Conservation (phyloP, 1,140 invertebrate species). For the Macrocentrus cingulum region DNA sequence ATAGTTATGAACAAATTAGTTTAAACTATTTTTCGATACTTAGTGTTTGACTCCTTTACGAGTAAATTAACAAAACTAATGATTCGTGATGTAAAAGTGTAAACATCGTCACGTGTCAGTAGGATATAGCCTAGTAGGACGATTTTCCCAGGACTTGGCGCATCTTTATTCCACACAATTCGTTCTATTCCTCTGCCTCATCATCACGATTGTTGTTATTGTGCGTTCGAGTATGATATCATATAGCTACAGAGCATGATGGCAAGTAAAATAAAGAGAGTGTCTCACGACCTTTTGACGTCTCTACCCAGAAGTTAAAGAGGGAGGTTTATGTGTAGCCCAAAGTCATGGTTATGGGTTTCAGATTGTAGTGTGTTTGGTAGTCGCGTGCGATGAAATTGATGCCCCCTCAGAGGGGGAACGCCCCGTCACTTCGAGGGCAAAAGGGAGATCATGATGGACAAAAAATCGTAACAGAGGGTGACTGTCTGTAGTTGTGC, state of each 20-base stretch:
- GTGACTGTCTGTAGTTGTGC: constrained; percentile 37
- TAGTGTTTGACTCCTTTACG: no score
- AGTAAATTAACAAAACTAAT: constrained; percentile 34
- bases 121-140: constrained; percentile 18
- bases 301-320: neutral
- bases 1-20: no score
- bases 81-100: constrained; percentile 37
- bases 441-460: neutral
- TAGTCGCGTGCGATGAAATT: constrained; percentile 29
- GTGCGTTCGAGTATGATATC: neutral
- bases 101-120: constrained; percentile 39
- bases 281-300: constrained; percentile 16
- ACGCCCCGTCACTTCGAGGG: constrained; percentile 42
- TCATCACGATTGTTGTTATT: constrained; percentile 7
- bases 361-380: constrained; percentile 9
- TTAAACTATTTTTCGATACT: no score
- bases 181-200: constrained; percentile 30
- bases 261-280: constrained; percentile 3
- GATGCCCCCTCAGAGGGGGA: constrained; percentile 32
- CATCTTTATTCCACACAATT: neutral
- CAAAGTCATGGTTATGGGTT: constrained; percentile 19
- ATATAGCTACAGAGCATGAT: constrained; percentile 2
- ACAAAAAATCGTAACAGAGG: constrained; percentile 7
- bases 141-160: constrained; percentile 22
- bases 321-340: neutral